Conservation (phyloP, 2,797 vertebrate species). For the Gallinago stenura region DNA sequence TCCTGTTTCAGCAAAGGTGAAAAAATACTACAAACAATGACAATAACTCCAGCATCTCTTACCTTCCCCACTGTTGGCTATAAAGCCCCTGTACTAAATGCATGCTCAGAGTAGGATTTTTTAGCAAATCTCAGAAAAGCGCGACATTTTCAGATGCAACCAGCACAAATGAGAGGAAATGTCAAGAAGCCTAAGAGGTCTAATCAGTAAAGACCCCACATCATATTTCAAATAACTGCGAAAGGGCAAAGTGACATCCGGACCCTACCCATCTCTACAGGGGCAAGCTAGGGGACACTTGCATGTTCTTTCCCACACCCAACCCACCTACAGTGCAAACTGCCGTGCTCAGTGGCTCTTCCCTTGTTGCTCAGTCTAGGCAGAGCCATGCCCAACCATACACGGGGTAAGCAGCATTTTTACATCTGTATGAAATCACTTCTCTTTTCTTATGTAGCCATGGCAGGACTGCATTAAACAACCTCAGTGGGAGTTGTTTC, state of each 20-base stretch:
- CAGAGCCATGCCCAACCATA: accelerated
- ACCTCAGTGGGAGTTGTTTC: neutral
- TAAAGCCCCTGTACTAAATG: neutral
- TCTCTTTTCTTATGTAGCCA: neutral
- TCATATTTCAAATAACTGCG: neutral
- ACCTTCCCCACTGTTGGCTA: neutral
- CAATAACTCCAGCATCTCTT: neutral
- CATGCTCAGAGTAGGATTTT: neutral
- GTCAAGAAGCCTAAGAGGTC: neutral
- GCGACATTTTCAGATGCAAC: neutral
- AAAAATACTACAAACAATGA: too few species aligned
- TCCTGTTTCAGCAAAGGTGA: neutral
- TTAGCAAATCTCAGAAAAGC: neutral
- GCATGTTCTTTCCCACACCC: neutral
- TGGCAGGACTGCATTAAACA: neutral
- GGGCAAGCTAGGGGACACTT: too few species aligned
- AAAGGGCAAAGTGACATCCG: neutral
- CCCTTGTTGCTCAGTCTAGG: neutral
- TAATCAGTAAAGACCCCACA: neutral
- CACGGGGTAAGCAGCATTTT: neutral
- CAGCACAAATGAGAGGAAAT: neutral
- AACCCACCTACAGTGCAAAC: neutral
- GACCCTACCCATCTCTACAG: neutral
- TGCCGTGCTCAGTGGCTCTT: neutral
- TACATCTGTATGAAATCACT: neutral